Base-by-base conservation (phyloP, 2,888 invertebrate species). In the Operophtera brumata region DNA sequence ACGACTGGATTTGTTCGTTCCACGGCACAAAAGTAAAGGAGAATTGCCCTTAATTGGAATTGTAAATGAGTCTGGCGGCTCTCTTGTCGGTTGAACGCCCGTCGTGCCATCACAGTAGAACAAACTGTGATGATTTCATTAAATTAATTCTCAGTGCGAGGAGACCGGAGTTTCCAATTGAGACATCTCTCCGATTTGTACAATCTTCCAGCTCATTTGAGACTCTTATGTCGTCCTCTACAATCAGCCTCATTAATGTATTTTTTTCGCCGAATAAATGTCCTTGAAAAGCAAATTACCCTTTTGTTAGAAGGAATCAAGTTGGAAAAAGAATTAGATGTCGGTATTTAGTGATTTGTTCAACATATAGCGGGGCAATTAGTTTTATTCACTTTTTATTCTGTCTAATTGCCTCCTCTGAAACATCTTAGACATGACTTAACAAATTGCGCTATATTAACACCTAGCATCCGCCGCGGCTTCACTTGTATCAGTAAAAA, bases 81-180 rank as follows among this genome's bases (percentile, higher is more conserved):
- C 82, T 84, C 86, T 84, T 84, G 85, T 79, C 80, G 80, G 83
- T 82, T 81, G 81, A 81, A 82, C 78, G 84, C 78, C 77, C 81
- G 77, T 73, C 73, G 75, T 72, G 74, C 78, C 81, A 80, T 82
- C 83, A 81, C 83, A 77, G 79, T 82, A 79, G 80, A 86, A 84
- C 85, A 88, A 86, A 86, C 84, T 86, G 85, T 80, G 85, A 86
- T 84, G 86, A 84, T 87, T 88, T 84, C 79, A 85, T 88, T 85
- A 85, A 88, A 88, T 86, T 82, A 85, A 87, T 87, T 84, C 80
- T 73, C 66, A 63, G 65, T 61, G 71, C 73, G 70, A 71, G 67
- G 69, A 73, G 70, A 71, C 77, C 69, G 62, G 71, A 72, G 74
- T 66, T 73, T 75, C 69, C 74, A 77, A 81, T 80, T 76, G 76